A percentile compares a stretch with the other conserved stretches of the same genome.
Evolutionary conservation across 37 sponge, comb jelly and placozoan species (phyloP).

Genomic region (Hexactinellida sp.): DNA sequence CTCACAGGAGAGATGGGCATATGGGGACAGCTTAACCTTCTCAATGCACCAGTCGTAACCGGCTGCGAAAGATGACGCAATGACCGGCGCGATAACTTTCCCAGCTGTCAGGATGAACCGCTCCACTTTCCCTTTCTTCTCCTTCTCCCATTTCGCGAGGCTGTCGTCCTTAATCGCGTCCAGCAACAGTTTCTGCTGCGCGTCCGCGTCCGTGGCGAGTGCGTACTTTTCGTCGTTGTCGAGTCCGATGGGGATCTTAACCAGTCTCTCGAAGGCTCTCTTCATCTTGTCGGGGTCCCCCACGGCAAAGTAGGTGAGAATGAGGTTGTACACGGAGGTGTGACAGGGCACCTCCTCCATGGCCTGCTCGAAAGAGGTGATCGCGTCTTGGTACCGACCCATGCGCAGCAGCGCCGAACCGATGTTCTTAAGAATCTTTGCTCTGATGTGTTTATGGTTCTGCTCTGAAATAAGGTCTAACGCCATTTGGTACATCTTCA

Average conservation of each 20-base stretch:
- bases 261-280: constrained; percentile 55
- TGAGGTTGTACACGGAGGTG: constrained; percentile 58
- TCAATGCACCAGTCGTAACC: constrained; percentile 99
- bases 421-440: constrained; percentile 84
- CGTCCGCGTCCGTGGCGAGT: constrained; percentile 59
- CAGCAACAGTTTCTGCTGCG: constrained; percentile 57
- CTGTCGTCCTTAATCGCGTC: constrained; percentile 84
- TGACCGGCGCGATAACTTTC: constrained; percentile 85
- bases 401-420: constrained; percentile 70
- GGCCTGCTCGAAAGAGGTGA: constrained; percentile 77
- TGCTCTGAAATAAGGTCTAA: constrained; percentile 75
- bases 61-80: constrained; percentile 63
- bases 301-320: constrained; percentile 83
- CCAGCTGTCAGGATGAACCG: constrained; percentile 73
- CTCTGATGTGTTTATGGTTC: constrained; percentile 51
- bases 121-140: constrained; percentile 61
- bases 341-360: constrained; percentile 35
- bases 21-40: constrained; percentile 53
- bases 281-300: constrained; percentile 86
- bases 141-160: constrained; percentile 57
- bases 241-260: constrained; percentile 34
- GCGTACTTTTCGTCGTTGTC: constrained; percentile 74
- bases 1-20: constrained; percentile 75
- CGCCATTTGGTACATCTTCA: constrained; percentile 95
- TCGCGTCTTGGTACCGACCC: constrained; percentile 89